Evolutionary conservation across 2,797 vertebrate species (phyloP).

Genomic region (Florisuga fusca): DNA sequence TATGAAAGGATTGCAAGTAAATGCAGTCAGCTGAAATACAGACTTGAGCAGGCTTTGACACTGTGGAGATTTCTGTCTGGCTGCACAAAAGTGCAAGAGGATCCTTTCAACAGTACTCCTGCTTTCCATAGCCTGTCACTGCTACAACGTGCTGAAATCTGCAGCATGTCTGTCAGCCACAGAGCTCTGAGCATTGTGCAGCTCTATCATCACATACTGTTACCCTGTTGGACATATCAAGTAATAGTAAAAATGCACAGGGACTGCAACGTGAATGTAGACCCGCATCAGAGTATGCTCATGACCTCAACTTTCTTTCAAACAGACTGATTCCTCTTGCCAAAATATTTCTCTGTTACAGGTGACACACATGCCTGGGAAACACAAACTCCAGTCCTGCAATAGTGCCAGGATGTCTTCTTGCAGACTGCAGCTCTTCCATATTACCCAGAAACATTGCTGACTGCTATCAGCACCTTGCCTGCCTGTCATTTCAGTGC

Average conservation of each 20-base stretch:
- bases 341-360: not conserved
- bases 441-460: not conserved
- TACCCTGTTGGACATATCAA: not conserved
- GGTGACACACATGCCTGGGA: not conserved
- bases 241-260: not conserved
- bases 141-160: not conserved
- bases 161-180: not conserved
- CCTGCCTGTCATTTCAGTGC: not conserved
- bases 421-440: not conserved
- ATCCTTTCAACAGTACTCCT: not conserved
- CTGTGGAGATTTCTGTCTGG: not conserved
- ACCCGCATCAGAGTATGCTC: not conserved
- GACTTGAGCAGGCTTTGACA: not conserved
- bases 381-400: not conserved
- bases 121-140: not conserved
- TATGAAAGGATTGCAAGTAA: not conserved
- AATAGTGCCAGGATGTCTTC: not conserved
- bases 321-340: not conserved
- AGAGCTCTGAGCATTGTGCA: not conserved
- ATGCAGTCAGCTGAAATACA: not conserved
- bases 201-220: not conserved
- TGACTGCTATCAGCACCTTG: not conserved
- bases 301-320: not conserved
- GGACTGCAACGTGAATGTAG: not conserved
- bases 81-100: not conserved